phyloP scores from a whole-genome alignment of 2,797 vertebrate species.

The Sarcoramphus papa region DNA sequence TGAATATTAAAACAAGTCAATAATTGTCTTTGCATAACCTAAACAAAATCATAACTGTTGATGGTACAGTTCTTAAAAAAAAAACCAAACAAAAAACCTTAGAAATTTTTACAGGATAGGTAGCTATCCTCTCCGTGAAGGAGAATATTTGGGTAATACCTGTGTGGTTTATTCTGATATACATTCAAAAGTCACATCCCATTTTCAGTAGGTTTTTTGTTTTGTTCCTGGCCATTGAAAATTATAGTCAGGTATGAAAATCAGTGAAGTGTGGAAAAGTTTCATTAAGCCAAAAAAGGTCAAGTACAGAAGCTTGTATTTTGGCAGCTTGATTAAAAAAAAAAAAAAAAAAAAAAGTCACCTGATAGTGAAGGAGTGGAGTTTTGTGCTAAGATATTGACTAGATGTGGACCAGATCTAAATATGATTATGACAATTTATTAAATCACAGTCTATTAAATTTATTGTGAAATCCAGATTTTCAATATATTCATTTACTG shows the following conservation, averaged over 20 bases:
- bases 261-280: background rate
- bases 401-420: background rate
- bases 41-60: background rate
- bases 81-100: background rate
- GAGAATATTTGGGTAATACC: background rate
- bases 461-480: background rate
- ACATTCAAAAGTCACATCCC: background rate
- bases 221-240: background rate
- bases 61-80: background rate
- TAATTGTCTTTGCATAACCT: background rate
- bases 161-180: background rate
- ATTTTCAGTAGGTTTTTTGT: background rate
- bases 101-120: background rate
- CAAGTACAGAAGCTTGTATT: background rate
- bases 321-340: background rate
- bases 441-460: background rate
- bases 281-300: background rate
- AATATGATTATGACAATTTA: background rate
- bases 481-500: background rate
- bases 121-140: background rate
- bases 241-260: background rate
- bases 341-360: no score
- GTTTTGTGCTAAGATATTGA: background rate
- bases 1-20: background rate
- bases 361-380: background rate